Evolutionary conservation across 1,140 invertebrate species (phyloP).

Genomic region (Acromyrmex charruanus): DNA sequence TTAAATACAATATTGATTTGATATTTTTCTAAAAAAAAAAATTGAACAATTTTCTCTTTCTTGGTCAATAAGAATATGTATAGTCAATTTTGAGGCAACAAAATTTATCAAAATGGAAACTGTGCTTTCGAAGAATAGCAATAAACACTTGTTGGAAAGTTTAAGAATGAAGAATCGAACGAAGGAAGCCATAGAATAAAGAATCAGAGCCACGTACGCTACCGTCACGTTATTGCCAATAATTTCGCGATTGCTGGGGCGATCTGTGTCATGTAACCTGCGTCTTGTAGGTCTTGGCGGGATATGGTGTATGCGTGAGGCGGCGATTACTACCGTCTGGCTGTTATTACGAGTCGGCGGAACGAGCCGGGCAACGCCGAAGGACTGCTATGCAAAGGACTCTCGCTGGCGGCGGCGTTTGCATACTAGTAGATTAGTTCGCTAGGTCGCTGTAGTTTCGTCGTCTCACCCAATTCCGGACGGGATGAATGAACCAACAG

Average conservation of each 20-base stretch:
- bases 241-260: not conserved
- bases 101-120: not conserved
- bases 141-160: not conserved
- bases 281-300: not conserved
- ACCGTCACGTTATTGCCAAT: not conserved
- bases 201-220: no score
- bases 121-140: not conserved
- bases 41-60: not conserved
- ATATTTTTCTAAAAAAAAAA: not conserved
- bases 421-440: slow-evolving; percentile 69
- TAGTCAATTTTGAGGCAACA: not conserved
- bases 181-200: no score
- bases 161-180: not conserved
- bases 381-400: slow-evolving; percentile 45
- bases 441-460: slow-evolving; percentile 57
- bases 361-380: not conserved
- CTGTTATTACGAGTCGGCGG: slow-evolving; percentile 57
- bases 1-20: not conserved
- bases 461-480: slow-evolving; percentile 64
- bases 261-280: not conserved
- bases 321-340: slow-evolving; percentile 40
- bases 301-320: not conserved
- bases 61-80: not conserved
- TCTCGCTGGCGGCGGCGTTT: slow-evolving; percentile 58
- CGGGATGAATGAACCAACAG: slow-evolving; percentile 66